phyloP scores from a whole-genome alignment of 1,140 invertebrate genomes.

The Camponotus pennsylvanicus region DNA sequence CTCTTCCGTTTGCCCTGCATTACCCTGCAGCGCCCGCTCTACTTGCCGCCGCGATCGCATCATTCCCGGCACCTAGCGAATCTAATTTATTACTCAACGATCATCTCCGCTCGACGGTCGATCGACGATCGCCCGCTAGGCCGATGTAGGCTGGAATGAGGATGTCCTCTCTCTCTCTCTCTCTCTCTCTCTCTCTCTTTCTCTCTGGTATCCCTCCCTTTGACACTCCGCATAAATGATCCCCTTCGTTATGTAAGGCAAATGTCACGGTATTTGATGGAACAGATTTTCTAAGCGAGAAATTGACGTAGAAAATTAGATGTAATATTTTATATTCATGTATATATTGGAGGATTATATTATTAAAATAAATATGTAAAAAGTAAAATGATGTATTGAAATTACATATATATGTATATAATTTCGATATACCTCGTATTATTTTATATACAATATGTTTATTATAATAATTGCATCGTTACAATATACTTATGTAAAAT shows the following conservation, averaged over 20 bases:
- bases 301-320: background rate
- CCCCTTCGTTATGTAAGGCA: slow-evolving; percentile 37
- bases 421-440: too few species aligned
- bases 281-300: slow-evolving; percentile 1
- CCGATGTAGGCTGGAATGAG: slow-evolving; percentile 74
- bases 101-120: slow-evolving; percentile 75
- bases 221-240: slow-evolving; percentile 13
- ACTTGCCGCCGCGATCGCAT: slow-evolving; percentile 73
- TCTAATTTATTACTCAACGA: slow-evolving; percentile 82
- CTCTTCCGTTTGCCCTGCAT: slow-evolving; percentile 23
- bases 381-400: too few species aligned
- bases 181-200: slow-evolving; percentile 52
- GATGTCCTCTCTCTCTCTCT: slow-evolving; percentile 78
- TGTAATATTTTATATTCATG: background rate
- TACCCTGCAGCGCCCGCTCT: slow-evolving; percentile 48
- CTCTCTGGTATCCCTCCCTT: background rate
- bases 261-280: background rate
- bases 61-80: slow-evolving; percentile 76
- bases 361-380: background rate
- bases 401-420: too few species aligned
- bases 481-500: too few species aligned
- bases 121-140: slow-evolving; percentile 53
- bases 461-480: too few species aligned
- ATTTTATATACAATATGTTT: too few species aligned
- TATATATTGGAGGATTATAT: background rate